phyloP scores from a whole-genome alignment of 1,140 invertebrate species.

The Apocrypta bakeri region DNA sequence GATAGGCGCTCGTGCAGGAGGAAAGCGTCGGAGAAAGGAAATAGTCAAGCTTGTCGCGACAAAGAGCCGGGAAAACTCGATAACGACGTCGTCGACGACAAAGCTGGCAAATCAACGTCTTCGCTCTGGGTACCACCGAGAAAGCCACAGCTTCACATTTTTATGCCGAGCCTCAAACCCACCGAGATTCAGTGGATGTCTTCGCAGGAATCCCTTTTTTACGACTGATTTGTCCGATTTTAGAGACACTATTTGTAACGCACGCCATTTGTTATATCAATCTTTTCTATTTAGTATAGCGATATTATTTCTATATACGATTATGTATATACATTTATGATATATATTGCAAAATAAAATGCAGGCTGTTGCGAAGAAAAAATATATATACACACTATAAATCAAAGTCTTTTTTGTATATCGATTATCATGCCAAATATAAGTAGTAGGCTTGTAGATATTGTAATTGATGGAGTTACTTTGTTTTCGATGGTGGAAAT shows the following conservation, averaged over 20 bases:
- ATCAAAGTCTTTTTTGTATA: not conserved
- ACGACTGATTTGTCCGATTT: not conserved
- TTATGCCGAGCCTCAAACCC: constrained; percentile 77
- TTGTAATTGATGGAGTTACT: not conserved
- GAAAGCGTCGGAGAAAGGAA: not conserved
- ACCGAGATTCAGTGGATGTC: constrained; percentile 56
- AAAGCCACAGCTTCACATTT: constrained; percentile 79
- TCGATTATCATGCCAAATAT: not conserved
- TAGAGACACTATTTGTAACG: too few relatives aligned
- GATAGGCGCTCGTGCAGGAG: not conserved
- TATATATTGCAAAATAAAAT: too few relatives aligned
- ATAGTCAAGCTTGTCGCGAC: not conserved
- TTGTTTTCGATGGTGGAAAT: not conserved
- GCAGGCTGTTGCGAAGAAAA: too few relatives aligned
- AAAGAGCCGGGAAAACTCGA: not conserved
- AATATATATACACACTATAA: too few relatives aligned
- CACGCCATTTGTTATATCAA: too few relatives aligned
- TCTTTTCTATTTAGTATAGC: too few relatives aligned
- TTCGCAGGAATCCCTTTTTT: constrained; percentile 60
- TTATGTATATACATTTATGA: too few relatives aligned
- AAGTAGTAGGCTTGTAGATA: not conserved
- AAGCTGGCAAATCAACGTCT: not conserved
- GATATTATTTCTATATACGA: too few relatives aligned
- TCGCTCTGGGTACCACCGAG: constrained; percentile 50
- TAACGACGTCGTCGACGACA: not conserved